phyloP scores from a whole-genome alignment of 2,888 invertebrate species.

The Parasteatoda lunata region DNA sequence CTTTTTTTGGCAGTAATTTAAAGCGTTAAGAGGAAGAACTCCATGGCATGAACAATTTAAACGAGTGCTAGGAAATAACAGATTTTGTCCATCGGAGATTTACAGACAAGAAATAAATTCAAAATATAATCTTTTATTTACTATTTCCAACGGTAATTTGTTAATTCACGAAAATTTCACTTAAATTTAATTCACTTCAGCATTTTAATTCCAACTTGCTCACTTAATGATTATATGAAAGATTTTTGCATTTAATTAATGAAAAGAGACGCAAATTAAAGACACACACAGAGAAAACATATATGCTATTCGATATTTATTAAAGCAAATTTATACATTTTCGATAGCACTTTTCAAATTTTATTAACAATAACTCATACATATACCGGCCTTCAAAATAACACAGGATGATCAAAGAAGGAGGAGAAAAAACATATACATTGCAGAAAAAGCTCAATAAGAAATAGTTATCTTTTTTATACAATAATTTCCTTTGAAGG shows the following conservation, averaged over 20 bases:
- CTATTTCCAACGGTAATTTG: background rate
- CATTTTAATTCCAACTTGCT: background rate
- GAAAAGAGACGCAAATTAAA: background rate
- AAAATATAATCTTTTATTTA: background rate
- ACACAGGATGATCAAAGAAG: conserved; percentile 19
- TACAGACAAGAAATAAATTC: background rate
- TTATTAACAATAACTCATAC: conserved; percentile 58
- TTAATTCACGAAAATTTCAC: background rate
- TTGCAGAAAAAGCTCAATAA: conserved; percentile 63
- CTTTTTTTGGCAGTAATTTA: too few species aligned
- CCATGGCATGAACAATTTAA: too few species aligned
- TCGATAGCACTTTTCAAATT: conserved; percentile 46
- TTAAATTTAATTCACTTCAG: background rate
- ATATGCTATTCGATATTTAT: conserved; percentile 55
- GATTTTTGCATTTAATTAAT: background rate
- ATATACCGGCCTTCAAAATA: conserved; percentile 42
- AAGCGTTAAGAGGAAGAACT: too few species aligned
- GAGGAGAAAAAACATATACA: conserved; percentile 43
- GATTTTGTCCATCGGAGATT: too few species aligned
- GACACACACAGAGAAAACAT: background rate
- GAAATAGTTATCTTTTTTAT: conserved; percentile 45
- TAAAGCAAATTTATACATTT: conserved; percentile 61
- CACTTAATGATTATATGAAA: background rate
- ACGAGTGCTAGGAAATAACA: too few species aligned
- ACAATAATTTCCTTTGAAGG: conserved; percentile 22